Percentiles rank a stretch among this genome's conserved stretches.
These are phyloP conservation scores for Pristionchus fissidentatus DNA, from an alignment of 2,888 invertebrate genomes.

Conservation along the genomic window DNA sequence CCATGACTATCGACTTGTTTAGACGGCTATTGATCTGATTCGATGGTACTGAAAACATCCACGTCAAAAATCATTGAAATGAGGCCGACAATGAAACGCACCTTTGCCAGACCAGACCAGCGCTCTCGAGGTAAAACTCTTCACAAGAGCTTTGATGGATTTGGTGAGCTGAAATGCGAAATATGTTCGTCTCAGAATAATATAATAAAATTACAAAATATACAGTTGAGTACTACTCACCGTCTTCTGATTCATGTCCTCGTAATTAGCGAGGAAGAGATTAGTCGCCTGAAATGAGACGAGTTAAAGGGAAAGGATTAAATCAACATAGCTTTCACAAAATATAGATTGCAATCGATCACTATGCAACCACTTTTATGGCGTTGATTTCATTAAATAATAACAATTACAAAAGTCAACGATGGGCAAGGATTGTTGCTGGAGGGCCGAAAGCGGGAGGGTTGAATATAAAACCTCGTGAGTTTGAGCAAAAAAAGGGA, in stretches of 20 bases:
- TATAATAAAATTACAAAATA: not conserved
- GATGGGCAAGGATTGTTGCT: no score
- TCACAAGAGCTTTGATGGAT: not conserved
- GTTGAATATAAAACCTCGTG: no score
- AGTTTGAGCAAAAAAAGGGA: not conserved
- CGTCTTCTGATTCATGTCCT: not conserved
- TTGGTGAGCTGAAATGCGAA: not conserved
- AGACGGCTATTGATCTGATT: not conserved
- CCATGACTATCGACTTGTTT: not conserved
- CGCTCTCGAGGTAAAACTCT: not conserved
- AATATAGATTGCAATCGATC: no score
- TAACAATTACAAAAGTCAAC: no score
- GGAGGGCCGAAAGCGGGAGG: no score
- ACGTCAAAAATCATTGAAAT: not conserved
- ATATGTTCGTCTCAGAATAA: not conserved
- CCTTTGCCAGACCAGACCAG: not conserved
- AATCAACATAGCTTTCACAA: no score
- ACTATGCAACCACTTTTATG: no score
- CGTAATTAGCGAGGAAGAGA: not conserved
- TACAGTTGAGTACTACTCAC: not conserved
- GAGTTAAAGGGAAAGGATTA: no score
- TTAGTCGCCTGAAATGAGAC: constrained; percentile 1
- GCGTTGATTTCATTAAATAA: no score
- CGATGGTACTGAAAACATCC: not conserved
- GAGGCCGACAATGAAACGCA: not conserved